These are phyloP conservation scores for Tortricodes alternella DNA, from an alignment of 2,888 invertebrate genomes.

Conservation along the genomic window DNA sequence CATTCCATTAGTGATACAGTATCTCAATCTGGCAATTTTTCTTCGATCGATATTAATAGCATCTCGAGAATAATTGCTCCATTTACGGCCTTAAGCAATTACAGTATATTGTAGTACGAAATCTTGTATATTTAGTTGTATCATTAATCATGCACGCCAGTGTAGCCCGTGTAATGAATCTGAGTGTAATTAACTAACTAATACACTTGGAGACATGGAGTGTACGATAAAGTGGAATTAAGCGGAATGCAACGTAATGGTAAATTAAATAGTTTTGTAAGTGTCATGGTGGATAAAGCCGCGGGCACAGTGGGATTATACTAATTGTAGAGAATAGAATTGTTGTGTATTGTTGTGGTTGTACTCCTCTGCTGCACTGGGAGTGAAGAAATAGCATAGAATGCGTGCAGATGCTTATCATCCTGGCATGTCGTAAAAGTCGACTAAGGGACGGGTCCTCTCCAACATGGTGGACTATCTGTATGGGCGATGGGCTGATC, in stretches of 20 bases:
- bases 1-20: neutral
- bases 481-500: too few relatives aligned
- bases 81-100: conserved; percentile 50
- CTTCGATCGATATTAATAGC: conserved; percentile 36
- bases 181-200: conserved; percentile 71
- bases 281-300: conserved; percentile 14
- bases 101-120: conserved; percentile 55
- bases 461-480: too few relatives aligned
- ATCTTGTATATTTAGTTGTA: conserved; percentile 56
- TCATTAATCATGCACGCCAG: conserved; percentile 67
- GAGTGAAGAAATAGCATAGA: too few relatives aligned
- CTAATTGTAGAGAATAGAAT: conserved; percentile 8
- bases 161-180: conserved; percentile 68
- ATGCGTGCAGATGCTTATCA: too few relatives aligned
- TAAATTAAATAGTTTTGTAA: conserved; percentile 26
- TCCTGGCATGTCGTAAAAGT: too few relatives aligned
- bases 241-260: conserved; percentile 8
- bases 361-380: too few relatives aligned
- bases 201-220: conserved; percentile 64
- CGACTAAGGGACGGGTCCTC: too few relatives aligned
- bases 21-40: neutral
- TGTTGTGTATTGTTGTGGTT: neutral
- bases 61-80: conserved; percentile 48
- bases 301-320: conserved; percentile 2
- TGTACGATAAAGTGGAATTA: conserved; percentile 52